Conservation (phyloP, 2,113 vertebrate species). For the Plectropomus leopardus region DNA sequence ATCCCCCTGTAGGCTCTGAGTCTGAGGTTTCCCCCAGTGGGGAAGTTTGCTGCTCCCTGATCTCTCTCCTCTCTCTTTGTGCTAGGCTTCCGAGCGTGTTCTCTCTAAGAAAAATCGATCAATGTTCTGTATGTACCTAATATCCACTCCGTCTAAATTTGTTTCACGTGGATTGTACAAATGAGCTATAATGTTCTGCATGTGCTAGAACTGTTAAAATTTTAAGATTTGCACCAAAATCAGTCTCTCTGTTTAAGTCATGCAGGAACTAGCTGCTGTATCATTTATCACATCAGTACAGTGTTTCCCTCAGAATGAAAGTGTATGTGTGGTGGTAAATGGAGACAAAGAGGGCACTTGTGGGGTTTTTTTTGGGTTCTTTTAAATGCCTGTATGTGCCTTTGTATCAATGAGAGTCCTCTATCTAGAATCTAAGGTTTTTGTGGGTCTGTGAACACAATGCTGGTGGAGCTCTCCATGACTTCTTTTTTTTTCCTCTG, state of each 20-base stretch:
- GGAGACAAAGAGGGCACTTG: no score
- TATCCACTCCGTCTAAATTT: slow-evolving; percentile 1
- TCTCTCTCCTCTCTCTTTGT: slow-evolving; percentile 19
- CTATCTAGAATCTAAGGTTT: no score
- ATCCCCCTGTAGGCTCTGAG: slow-evolving; percentile 20
- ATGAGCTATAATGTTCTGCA: not conserved
- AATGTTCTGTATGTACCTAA: slow-evolving; percentile 8
- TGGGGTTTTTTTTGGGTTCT: no score
- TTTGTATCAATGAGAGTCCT: no score
- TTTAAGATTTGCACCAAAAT: not conserved
- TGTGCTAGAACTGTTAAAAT: not conserved
- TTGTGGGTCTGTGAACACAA: no score
- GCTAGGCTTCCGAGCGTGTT: slow-evolving; percentile 7
- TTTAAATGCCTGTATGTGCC: no score
- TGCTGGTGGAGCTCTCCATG: no score
- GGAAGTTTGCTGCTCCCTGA: slow-evolving; percentile 25
- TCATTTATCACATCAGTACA: not conserved
- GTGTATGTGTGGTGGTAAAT: no score
- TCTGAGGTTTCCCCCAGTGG: slow-evolving; percentile 11
- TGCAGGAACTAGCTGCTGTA: not conserved
- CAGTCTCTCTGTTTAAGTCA: not conserved
- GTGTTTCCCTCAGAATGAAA: no score
- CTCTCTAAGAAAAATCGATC: slow-evolving; percentile 2
- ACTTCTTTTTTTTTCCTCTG: no score
- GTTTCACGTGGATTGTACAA: not conserved